Evolutionary conservation across 1,140 invertebrate species (phyloP).

Genomic region (Melanaphis sacchari): DNA sequence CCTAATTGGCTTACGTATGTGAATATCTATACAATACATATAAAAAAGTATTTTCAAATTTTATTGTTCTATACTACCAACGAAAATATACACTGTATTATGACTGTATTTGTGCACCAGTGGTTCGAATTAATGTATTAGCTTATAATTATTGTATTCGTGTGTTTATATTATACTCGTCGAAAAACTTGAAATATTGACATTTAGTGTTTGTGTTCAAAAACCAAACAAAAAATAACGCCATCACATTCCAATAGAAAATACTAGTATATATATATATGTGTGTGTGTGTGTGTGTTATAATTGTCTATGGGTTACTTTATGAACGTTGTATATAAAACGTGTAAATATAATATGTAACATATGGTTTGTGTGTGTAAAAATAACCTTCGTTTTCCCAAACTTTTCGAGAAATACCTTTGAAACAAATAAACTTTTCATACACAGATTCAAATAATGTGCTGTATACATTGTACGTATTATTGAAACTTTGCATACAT

Average conservation of each 20-base stretch:
- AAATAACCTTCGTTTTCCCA: neutral
- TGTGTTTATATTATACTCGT: neutral
- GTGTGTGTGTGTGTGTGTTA: neutral
- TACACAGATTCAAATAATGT: neutral
- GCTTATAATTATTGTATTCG: neutral
- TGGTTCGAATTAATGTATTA: neutral
- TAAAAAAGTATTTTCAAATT: neutral
- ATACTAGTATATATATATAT: neutral
- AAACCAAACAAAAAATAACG: neutral
- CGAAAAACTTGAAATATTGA: neutral
- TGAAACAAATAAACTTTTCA: neutral
- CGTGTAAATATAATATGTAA: neutral
- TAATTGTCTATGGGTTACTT: neutral
- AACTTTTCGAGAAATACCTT: neutral
- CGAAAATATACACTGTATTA: neutral
- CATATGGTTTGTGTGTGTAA: neutral
- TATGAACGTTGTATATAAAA: neutral
- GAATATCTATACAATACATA: neutral
- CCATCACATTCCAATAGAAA: neutral
- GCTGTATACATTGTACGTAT: neutral
- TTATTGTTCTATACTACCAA: neutral
- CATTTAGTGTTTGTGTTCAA: neutral
- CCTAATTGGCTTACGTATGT: neutral
- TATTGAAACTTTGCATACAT: slow-evolving; percentile 26
- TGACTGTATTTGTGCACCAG: neutral